phyloP scores from a whole-genome alignment of 2,113 vertebrate species.

The Anolis carolinensis region DNA sequence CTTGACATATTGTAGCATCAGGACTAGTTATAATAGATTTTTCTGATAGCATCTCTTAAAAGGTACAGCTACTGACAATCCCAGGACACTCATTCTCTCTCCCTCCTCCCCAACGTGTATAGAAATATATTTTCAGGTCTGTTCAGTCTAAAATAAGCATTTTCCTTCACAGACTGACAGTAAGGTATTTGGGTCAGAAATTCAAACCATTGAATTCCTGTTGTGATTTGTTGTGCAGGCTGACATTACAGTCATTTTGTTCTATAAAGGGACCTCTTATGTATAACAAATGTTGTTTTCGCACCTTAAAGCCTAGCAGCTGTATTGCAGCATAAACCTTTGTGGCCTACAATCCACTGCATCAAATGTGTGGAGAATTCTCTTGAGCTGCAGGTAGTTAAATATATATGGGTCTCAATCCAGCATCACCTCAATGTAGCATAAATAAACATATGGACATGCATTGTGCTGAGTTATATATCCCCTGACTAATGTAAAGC shows the following conservation, averaged over 20 bases:
- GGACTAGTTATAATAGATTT: neutral
- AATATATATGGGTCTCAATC: neutral
- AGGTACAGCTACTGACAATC: neutral
- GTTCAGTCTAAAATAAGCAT: neutral
- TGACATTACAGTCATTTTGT: neutral
- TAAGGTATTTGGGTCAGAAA: neutral
- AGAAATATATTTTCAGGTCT: neutral
- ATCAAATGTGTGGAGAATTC: neutral
- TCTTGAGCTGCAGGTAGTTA: neutral
- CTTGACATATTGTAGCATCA: neutral
- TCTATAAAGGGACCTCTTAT: neutral
- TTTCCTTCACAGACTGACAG: neutral
- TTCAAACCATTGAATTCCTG: neutral
- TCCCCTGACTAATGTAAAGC: too few relatives aligned
- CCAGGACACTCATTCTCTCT: neutral
- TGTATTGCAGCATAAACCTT: neutral
- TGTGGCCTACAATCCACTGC: neutral
- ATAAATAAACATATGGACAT: too few relatives aligned
- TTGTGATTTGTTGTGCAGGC: neutral
- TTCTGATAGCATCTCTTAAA: neutral
- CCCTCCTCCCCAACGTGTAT: neutral
- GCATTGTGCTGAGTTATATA: neutral
- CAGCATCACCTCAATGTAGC: too few relatives aligned
- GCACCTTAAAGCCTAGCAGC: neutral
- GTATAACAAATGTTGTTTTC: neutral